Evolutionary conservation across 2,113 vertebrate genomes (phyloP), one percentile per base, ranked within the genome.

Genomic region (Festucalex cinctus): DNA sequence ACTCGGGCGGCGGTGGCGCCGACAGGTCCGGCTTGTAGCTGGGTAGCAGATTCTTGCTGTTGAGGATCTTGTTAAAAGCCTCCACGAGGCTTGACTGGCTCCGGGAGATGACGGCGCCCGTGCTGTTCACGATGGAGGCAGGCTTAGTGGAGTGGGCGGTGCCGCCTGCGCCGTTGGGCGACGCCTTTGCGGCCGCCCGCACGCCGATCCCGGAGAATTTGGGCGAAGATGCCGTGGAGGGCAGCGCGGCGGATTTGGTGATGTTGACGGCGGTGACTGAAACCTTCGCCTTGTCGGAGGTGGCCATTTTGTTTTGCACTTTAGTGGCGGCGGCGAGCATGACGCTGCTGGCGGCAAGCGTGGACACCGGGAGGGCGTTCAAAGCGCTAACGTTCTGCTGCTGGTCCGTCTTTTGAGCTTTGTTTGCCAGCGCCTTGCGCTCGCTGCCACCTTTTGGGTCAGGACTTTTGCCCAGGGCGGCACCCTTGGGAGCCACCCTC

Each of bases 11-110:
- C 0, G 92, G 93, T 0, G 93, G 94, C 0, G 94, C 92, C 0
- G 90, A 93, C 65, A 99, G 93, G 90, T 99, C 96, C 0, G 96
- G 97, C 60, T 93, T 93, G 85, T 99, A 99, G 3, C 95, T 95
- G 0, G 97, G 96, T 68, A 99, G 73, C 0, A 95, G 93, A 81
- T 98, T 99, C 71, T 98, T 99, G 65, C 95, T 94, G 88, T 98
- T 99, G 54, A 99, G 94, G 72, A 99, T 95, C 79, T 95, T 97
- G 90, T 99, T 98, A 54, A 99, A 99, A 26, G 95, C 94, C 66
- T 99, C 96, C 77, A 98, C 96, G 59, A 99, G 84, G 82, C 94
- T 97, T 17, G 96, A 96, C 77, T 98, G 97, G 54, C 93, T 96
- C 67, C 96, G 90, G 19, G 96, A 97, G 73, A 98, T 97, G 76